phyloP scores from a whole-genome alignment of 2,797 vertebrate genomes.

The Acanthurus tractus region DNA sequence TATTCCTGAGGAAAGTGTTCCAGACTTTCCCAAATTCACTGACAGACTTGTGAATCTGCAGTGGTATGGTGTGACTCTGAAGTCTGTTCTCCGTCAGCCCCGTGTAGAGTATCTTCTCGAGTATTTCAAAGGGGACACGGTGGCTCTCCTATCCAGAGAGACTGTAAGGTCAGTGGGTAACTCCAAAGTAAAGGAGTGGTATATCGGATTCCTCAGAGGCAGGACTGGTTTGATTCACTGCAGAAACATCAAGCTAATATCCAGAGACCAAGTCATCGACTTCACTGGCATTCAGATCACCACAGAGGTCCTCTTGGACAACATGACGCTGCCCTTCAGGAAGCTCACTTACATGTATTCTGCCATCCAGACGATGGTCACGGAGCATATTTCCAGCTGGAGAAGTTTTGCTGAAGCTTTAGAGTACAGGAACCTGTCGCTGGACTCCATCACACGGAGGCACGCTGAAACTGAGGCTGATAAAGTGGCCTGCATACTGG shows the following conservation, averaged over 20 bases:
- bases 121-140: slow-evolving; percentile 97
- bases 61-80: slow-evolving; percentile 92
- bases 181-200: slow-evolving; percentile 96
- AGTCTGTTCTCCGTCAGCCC: slow-evolving; percentile 93
- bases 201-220: slow-evolving; percentile 91
- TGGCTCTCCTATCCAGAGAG: slow-evolving; percentile 92
- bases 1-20: slow-evolving; percentile 81
- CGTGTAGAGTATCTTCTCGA: slow-evolving; percentile 95
- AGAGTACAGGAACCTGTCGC: slow-evolving; percentile 87
- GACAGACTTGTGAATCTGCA: slow-evolving; percentile 86
- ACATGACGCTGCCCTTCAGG: slow-evolving; percentile 92
- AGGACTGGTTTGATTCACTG: slow-evolving; percentile 93
- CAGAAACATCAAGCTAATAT: slow-evolving; percentile 94
- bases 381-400: slow-evolving; percentile 92
- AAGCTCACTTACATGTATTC: slow-evolving; percentile 98
- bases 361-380: slow-evolving; percentile 91
- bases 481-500: slow-evolving; percentile 91
- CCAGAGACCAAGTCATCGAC: slow-evolving; percentile 92
- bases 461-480: slow-evolving; percentile 89
- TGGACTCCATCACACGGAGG: slow-evolving; percentile 85
- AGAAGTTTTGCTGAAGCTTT: slow-evolving; percentile 90
- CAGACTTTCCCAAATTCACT: slow-evolving; percentile 88
- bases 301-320: slow-evolving; percentile 89
- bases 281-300: slow-evolving; percentile 86
- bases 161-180: slow-evolving; percentile 93